Percentiles rank a stretch among this genome's conserved stretches.
Evolutionary conservation across 1,140 invertebrate species (phyloP).

Genomic region (Steinernema khuongi): DNA sequence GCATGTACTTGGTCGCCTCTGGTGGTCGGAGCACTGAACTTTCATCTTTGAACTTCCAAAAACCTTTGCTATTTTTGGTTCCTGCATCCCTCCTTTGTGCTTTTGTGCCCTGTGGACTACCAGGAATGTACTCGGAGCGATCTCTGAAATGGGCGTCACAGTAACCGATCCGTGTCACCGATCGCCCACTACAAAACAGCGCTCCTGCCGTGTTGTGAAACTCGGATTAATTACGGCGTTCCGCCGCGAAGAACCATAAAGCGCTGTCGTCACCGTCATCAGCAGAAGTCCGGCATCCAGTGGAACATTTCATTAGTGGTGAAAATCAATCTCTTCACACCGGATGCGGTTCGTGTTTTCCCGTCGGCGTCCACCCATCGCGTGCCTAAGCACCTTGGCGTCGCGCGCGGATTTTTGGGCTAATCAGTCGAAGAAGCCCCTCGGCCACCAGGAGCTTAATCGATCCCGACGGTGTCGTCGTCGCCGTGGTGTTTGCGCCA

Average conservation of each 20-base stretch:
- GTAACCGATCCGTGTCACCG: too few species aligned
- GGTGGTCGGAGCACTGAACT: background rate
- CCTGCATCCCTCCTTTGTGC: too few species aligned
- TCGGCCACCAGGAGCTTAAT: background rate
- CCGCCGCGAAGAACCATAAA: background rate
- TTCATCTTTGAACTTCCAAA: background rate
- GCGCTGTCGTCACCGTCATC: background rate
- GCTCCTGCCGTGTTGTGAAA: too few species aligned
- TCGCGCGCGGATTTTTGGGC: background rate
- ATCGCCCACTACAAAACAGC: too few species aligned
- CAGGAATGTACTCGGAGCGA: too few species aligned
- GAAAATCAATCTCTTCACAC: constrained; percentile 14
- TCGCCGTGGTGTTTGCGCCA: background rate
- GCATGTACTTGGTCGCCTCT: background rate
- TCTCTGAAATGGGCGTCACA: too few species aligned
- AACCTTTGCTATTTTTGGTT: too few species aligned
- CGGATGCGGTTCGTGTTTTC: background rate
- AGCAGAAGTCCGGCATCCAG: background rate
- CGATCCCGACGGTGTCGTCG: constrained; percentile 5
- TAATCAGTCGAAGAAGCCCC: constrained; percentile 11
- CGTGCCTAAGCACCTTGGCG: constrained; percentile 1
- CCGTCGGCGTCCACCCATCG: background rate
- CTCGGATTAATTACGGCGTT: background rate
- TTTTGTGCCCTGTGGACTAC: too few species aligned
- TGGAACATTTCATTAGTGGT: background rate